Evolutionary conservation across 2,888 invertebrate species (phyloP).

Genomic region (Dynastes tityus): DNA sequence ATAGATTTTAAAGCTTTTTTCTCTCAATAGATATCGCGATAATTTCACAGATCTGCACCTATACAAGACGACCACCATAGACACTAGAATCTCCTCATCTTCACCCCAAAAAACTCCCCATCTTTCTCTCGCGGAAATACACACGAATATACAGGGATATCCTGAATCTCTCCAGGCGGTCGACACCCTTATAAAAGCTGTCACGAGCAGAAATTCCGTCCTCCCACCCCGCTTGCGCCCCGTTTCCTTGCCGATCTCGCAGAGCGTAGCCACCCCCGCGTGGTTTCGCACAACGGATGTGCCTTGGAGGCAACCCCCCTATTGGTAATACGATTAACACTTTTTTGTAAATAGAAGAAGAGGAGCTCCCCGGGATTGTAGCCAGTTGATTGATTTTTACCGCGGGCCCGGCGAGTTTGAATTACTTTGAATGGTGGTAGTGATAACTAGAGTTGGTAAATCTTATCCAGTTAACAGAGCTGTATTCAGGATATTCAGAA

Average conservation of each 20-base stretch:
- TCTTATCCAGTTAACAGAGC: too few relatives aligned
- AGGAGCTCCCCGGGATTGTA: slow-evolving; percentile 48
- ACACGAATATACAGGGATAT: background rate
- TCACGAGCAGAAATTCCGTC: slow-evolving; percentile 66
- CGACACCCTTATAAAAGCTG: slow-evolving; percentile 70
- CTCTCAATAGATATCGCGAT: too few relatives aligned
- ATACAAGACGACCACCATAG: too few relatives aligned
- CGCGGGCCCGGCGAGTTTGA: slow-evolving; percentile 48
- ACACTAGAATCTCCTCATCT: too few relatives aligned
- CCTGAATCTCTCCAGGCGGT: slow-evolving; percentile 60
- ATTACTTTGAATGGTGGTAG: background rate
- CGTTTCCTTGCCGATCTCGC: slow-evolving; percentile 23
- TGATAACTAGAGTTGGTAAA: background rate
- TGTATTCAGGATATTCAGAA: too few relatives aligned
- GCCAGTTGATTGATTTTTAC: slow-evolving; percentile 68
- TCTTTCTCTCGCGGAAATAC: background rate
- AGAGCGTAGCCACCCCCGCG: background rate
- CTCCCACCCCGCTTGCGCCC: slow-evolving; percentile 53
- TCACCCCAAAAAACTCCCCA: background rate
- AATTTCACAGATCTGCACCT: too few relatives aligned
- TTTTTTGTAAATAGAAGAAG: slow-evolving; percentile 64
- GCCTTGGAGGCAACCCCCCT: slow-evolving; percentile 51
- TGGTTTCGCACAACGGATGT: background rate
- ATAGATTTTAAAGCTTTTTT: too few relatives aligned
- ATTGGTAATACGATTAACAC: slow-evolving; percentile 68